Evolutionary conservation across 1,140 invertebrate genomes (phyloP).

Genomic region (Nomia melanderi): DNA sequence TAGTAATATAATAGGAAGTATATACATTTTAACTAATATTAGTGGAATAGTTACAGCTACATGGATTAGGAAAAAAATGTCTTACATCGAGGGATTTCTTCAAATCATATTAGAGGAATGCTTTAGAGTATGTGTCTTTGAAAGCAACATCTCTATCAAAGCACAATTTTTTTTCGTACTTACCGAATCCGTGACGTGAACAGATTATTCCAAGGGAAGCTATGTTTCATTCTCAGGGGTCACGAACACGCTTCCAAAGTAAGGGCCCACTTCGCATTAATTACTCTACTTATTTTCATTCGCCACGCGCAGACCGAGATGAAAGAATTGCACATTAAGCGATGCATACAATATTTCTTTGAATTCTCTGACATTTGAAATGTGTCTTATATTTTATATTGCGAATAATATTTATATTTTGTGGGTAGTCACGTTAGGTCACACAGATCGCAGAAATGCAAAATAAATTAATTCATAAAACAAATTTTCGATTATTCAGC

Average conservation of each 20-base stretch:
- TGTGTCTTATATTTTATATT: neutral
- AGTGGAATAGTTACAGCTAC: too few species aligned
- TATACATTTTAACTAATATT: too few species aligned
- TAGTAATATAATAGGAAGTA: too few species aligned
- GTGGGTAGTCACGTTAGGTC: too few species aligned
- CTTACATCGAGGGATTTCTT: too few species aligned
- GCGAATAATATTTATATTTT: too few species aligned
- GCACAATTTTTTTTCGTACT: slow-evolving; percentile 3
- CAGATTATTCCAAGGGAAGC: neutral
- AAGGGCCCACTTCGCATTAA: slow-evolving; percentile 19
- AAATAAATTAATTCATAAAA: too few species aligned
- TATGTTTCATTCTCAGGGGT: neutral
- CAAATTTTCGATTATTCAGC: too few species aligned
- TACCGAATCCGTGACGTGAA: neutral
- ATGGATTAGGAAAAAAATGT: too few species aligned
- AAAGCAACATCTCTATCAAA: neutral
- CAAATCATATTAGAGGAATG: too few species aligned
- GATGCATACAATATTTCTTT: neutral
- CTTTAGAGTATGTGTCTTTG: neutral
- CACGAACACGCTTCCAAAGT: neutral
- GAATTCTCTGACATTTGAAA: neutral
- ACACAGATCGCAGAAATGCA: too few species aligned
- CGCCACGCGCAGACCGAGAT: neutral
- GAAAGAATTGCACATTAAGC: neutral
- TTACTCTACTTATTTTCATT: slow-evolving; percentile 28